Conservation (phyloP, 2,113 vertebrate genomes). For the Clarias batrachus region DNA sequence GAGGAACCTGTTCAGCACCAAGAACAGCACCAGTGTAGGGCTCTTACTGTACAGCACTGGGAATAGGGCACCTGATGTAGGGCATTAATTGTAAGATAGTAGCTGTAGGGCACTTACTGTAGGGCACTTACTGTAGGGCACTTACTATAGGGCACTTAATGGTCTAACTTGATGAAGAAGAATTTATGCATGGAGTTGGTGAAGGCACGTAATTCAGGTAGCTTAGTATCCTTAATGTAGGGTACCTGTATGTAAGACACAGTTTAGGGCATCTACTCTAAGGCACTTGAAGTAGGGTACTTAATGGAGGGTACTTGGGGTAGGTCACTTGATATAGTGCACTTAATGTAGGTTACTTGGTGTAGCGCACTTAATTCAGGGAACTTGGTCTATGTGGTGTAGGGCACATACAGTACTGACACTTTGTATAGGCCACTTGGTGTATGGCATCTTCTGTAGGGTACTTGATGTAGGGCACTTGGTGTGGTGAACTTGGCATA, state of each 20-base stretch:
- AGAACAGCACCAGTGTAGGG: too few relatives aligned
- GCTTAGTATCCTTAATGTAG: not conserved
- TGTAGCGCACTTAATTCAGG: not conserved
- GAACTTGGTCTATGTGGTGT: not conserved
- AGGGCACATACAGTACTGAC: too few relatives aligned
- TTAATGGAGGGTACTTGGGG: not conserved
- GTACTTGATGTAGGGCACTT: not conserved
- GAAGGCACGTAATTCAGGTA: too few relatives aligned
- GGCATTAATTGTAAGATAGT: too few relatives aligned
- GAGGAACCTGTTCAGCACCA: not conserved
- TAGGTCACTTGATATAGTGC: not conserved
- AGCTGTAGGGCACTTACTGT: too few relatives aligned
- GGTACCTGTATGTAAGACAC: not conserved
- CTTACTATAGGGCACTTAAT: too few relatives aligned
- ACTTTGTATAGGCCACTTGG: too few relatives aligned
- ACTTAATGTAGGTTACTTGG: too few relatives aligned
- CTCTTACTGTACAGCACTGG: too few relatives aligned
- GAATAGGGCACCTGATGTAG: too few relatives aligned
- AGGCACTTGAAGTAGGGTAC: not conserved
- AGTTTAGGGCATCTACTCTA: not conserved
- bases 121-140: too few relatives aligned
- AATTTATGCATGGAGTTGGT: not conserved
- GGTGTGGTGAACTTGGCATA: not conserved
- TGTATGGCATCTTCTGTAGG: not conserved
- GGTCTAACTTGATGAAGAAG: not conserved